Conservation (phyloP, 2,113 vertebrate genomes). For the Rhinichthys klamathensis region DNA sequence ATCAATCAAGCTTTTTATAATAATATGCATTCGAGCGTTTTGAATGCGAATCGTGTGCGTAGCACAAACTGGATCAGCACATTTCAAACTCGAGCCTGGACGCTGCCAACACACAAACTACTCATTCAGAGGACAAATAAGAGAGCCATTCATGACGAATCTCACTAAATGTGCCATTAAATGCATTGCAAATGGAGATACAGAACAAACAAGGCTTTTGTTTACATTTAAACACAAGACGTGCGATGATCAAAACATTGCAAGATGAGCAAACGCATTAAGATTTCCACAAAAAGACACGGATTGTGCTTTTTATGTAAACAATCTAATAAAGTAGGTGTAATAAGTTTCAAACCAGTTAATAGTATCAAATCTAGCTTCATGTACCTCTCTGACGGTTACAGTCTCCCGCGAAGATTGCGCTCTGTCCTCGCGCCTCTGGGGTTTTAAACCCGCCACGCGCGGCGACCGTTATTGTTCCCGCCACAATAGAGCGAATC, state of each 20-base stretch:
- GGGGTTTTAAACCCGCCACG: slow-evolving; percentile 67
- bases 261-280: not conserved
- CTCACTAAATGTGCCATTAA: not conserved
- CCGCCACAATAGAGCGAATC: slow-evolving; percentile 53
- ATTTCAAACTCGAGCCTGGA: slow-evolving; percentile 60
- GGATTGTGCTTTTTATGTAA: not conserved
- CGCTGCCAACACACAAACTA: slow-evolving; percentile 55
- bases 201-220: slow-evolving; percentile 40
- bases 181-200: not conserved
- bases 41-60: slow-evolving; percentile 49
- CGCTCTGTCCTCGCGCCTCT: slow-evolving; percentile 49
- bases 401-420: slow-evolving; percentile 59
- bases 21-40: not conserved
- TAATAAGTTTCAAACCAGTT: not conserved
- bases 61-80: slow-evolving; percentile 56
- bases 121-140: slow-evolving; percentile 37
- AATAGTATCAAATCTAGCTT: not conserved
- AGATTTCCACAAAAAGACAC: not conserved
- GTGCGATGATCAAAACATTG: not conserved
- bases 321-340: not conserved
- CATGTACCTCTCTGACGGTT: slow-evolving; percentile 61
- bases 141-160: slow-evolving; percentile 35
- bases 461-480: slow-evolving; percentile 48
- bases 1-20: slow-evolving; percentile 11
- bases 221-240: not conserved